A percentile compares a stretch with the other conserved stretches of the same genome.
phyloP scores from a whole-genome alignment of 1,140 invertebrate species.

The Telenomus remus region DNA sequence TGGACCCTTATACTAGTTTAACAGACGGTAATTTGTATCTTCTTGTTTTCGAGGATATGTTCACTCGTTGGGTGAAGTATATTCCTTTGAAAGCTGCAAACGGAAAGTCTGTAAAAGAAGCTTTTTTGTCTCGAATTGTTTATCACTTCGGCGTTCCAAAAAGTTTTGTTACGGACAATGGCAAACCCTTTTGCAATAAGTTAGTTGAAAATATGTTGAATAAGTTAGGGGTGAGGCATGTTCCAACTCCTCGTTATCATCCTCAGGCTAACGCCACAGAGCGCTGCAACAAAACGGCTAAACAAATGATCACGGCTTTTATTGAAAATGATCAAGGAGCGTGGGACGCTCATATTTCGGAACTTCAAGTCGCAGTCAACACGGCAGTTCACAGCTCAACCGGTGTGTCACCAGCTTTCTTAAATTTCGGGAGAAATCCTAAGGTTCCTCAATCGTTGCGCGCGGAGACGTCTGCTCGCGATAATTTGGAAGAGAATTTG shows the following conservation, averaged over 20 bases:
- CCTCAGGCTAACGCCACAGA: constrained; percentile 70
- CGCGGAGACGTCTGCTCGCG: neutral
- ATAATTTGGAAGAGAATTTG: neutral
- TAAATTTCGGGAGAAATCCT: constrained; percentile 62
- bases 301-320: constrained; percentile 65
- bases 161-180: constrained; percentile 50
- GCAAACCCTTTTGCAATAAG: constrained; percentile 30
- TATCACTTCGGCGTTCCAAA: constrained; percentile 21
- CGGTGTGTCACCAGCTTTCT: constrained; percentile 61
- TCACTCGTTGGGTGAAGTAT: constrained; percentile 32
- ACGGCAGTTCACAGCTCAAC: constrained; percentile 59
- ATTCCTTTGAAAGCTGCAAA: constrained; percentile 15
- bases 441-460: neutral
- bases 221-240: constrained; percentile 54
- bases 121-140: constrained; percentile 6
- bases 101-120: constrained; percentile 8
- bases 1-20: constrained; percentile 55
- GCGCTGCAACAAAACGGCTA: constrained; percentile 70
- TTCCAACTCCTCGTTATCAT: constrained; percentile 64
- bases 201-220: constrained; percentile 3
- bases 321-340: constrained; percentile 62
- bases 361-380: constrained; percentile 63
- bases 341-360: constrained; percentile 61
- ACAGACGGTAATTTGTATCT: constrained; percentile 17
- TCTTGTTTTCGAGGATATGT: constrained; percentile 30